Evolutionary conservation across 2,888 invertebrate species (phyloP), one percentile per base, ranked within the genome.

Genomic region (Chesias legatella): DNA sequence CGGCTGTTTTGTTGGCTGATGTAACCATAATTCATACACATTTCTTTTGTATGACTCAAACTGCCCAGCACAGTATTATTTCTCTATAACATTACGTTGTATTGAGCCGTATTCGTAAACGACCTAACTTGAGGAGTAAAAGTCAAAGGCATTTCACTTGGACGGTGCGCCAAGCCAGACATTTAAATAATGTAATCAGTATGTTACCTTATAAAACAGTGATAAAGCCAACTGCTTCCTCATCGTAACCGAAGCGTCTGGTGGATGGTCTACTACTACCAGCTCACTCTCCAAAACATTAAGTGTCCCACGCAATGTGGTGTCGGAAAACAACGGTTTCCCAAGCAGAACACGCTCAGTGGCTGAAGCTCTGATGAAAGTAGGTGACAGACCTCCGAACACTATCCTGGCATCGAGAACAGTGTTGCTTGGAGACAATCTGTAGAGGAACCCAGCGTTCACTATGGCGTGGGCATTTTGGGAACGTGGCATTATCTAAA

Each of bases 391-490:
- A 10, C 90, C 90, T 6, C 92, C 92, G 53, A 83, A 91, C 0
- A 91, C 90, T 20, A 93, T 80, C n/a, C 76, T 73, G 0, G 91
- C 90, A 17, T 70, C 69, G 22, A 72, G 59, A 0, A 91, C 67
- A 20, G 79, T 65, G 43, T 79, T 56, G 45, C 77, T 64, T 30
- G 44, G 79, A 34, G 81, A 60, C 9, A 93, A 60, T 66, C 90
- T 89, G 35, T 92, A 88, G 0, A 92, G 67, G 60, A 94, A 94
- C 2, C 92, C 94, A 10, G 93, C 93, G 58, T 94, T 94, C 0
- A 95, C 92, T 33, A 92, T 90, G 0, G 94, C 94, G 60, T 93
- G 93, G 0, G 94, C 91, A 61, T 92, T 94, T 79, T 94, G 93
- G 0, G 92, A 89, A 45, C 93, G 79, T 0, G 92, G 91, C 90